Base-by-base conservation (phyloP, 2,797 vertebrate species). In the Dryobates pubescens region DNA sequence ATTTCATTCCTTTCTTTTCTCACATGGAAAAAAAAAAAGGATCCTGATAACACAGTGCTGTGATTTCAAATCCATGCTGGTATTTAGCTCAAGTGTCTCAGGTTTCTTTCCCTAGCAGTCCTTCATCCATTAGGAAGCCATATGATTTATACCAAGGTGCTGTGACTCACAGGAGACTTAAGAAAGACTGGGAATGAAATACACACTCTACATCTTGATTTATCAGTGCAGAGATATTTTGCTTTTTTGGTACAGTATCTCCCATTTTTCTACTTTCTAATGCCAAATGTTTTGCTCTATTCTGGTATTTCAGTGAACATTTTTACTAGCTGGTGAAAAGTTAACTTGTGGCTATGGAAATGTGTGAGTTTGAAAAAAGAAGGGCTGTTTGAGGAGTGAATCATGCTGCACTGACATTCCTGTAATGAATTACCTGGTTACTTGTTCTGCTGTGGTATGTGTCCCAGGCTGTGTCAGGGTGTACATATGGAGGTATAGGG, bases 191-290 rank as follows among this genome's bases (percentile, higher is more conserved):
- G 24, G 12, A 81, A 1, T 41, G 53, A 69, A 75, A 51, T 3
- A 32, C 0, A 0, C 29, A 20, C 7, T 1, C 26, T 75, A 24
- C 16, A 56, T 7, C 45, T 75, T 23, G 2, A 29, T 59, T 56
- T 23, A 3, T 53, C 47, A 63, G 9, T 26, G 18, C 36, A 76
- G 43, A 73, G 57, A 53, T 38, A 71, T 54, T 86, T 94, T 88
- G 18, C 10, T 78, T 91, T 83, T 78, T 59, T 77, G n/a, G 17
- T 36, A 10, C 0, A 0, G 12, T 22, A 54, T 7, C 27, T 79
- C 57, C n/a, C 11, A 36, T 87, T 70, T 87, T 85, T 49, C 30
- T 16, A 3, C 77, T 86, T 75, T 14, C 32, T 49, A 43, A 43
- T 17, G 41, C 7, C 6, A 69, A 72, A 34, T 6, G 4, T 62